A percentile compares a stretch with the other conserved stretches of the same genome.
Conservation (phyloP, 2,888 invertebrate genomes). For the Euspilapteryx auroguttella region DNA sequence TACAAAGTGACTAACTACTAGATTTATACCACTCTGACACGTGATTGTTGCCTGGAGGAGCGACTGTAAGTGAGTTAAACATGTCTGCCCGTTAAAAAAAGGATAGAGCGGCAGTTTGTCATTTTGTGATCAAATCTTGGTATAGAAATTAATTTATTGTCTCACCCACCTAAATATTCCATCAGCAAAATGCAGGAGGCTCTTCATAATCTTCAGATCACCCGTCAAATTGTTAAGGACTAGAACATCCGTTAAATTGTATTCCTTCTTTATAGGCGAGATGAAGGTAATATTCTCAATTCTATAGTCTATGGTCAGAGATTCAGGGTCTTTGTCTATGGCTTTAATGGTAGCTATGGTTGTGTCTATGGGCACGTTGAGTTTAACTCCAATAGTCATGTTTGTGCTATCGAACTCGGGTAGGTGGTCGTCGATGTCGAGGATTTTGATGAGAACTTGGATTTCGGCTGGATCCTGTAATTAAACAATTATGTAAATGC, state of each 20-base stretch:
- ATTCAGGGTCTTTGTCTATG: conserved; percentile 68
- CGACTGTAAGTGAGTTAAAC: too few relatives aligned
- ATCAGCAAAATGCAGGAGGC: conserved; percentile 67
- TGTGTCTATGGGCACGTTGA: conserved; percentile 75
- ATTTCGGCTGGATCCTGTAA: conserved; percentile 69
- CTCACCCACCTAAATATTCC: conserved; percentile 61
- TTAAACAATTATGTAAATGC: background rate
- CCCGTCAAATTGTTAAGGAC: conserved; percentile 69
- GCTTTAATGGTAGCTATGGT: conserved; percentile 69
- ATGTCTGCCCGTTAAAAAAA: too few relatives aligned
- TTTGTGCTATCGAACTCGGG: conserved; percentile 67
- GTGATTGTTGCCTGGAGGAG: too few relatives aligned
- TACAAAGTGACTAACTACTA: too few relatives aligned
- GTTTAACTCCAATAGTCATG: conserved; percentile 70
- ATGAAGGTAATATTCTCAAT: conserved; percentile 64
- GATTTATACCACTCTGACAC: too few relatives aligned
- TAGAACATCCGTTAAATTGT: conserved; percentile 53
- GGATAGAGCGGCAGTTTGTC: too few relatives aligned
- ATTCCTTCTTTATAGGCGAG: conserved; percentile 44
- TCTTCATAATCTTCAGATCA: conserved; percentile 69
- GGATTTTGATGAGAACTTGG: conserved; percentile 64
- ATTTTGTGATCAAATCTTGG: too few relatives aligned
- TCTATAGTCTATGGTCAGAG: conserved; percentile 64
- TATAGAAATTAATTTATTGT: background rate
- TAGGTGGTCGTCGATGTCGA: conserved; percentile 75